Conservation (phyloP, 2,113 vertebrate species). For the Ceuthmochares aereus region DNA sequence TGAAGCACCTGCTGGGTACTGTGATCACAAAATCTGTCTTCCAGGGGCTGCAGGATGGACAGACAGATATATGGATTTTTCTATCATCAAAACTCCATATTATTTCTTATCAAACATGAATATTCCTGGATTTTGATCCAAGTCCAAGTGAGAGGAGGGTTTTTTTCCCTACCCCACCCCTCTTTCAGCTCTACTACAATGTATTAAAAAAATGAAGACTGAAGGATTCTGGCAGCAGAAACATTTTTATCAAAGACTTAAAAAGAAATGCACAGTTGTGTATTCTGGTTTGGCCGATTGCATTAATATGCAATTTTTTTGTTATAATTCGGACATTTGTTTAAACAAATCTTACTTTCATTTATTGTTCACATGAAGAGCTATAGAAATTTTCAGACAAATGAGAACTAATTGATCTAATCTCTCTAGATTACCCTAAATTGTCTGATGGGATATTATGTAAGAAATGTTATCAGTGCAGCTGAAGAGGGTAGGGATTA, state of each 20-base stretch:
- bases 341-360: background rate
- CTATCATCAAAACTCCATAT: background rate
- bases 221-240: background rate
- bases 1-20: slow-evolving; percentile 24
- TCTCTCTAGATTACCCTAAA: background rate
- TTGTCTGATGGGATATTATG: background rate
- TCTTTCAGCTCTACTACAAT: background rate
- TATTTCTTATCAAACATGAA: background rate
- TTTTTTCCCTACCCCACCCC: background rate
- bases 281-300: background rate
- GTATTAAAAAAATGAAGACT: background rate
- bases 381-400: background rate
- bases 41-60: background rate
- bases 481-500: background rate
- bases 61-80: background rate
- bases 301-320: background rate
- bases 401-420: background rate
- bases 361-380: background rate
- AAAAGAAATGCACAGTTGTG: background rate
- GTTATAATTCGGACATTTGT: background rate
- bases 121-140: background rate
- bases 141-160: background rate
- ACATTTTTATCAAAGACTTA: background rate
- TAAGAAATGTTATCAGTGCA: background rate
- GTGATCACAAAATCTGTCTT: background rate